Evolutionary conservation across 2,888 invertebrate species (phyloP), one percentile per base, ranked within the genome.

Genomic region (Brachyptera putata): DNA sequence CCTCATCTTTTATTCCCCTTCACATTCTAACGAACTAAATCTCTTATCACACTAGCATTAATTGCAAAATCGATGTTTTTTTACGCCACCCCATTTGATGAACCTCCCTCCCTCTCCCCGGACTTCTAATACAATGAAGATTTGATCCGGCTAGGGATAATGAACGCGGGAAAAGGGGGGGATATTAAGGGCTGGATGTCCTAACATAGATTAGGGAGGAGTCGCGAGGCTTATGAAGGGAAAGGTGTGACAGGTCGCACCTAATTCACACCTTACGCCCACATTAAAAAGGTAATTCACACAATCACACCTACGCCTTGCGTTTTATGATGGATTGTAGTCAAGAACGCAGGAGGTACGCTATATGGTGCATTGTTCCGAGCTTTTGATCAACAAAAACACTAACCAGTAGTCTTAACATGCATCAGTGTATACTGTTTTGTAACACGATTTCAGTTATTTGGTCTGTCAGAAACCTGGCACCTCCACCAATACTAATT

Each of bases 41-140:
- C 66, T 67, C 67, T 70, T 69, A 69, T 69, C 70, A 65, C 69
- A 66, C 67, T 68, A 66, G 67, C 69, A 69, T 70, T 70, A 70
- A 70, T 70, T 70, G 69, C 68, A 70, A 70, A 70, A 70, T 70
- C 70, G 66, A 70, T 70, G 49, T 37, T 11, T 50, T 49, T 50
- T 26, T 50, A n/a, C 37, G n/a, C n/a, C n/a, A n/a, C 14, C 34
- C 56, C 21, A 30, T 34, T 58, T 22, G 41, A 22, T 41, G 21
- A 43, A 21, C 57, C 46, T 13, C 43, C 58, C 50, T 50, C 50
- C 50, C 53, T n/a, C n/a, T n/a, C n/a, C n/a, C n/a, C n/a, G n/a
- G n/a, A n/a, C n/a, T n/a, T n/a, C 53, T 53, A 53, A 53, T 36
- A 53, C 53, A 53, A 53, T 53, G 53, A 22, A 34, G 53, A 36